Evolutionary conservation across 23 tunicate species (phyloP).

Genomic region (Styela clava): DNA sequence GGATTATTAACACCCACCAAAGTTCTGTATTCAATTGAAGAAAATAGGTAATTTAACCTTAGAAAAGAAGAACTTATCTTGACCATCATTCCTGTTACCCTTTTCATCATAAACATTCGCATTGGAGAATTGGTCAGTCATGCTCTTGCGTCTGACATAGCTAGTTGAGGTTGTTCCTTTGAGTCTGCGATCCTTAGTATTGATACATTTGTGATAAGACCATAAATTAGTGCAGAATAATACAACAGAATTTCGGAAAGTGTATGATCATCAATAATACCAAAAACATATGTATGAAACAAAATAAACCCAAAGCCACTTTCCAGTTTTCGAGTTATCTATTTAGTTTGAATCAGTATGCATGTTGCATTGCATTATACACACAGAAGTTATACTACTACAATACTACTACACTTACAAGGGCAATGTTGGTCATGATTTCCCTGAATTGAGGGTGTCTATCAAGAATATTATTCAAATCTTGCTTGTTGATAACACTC

Average conservation of each 20-base stretch:
- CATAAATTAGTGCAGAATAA: too few relatives aligned
- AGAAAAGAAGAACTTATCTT: constrained; percentile 33
- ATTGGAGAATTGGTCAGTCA: not conserved
- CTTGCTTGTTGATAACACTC: constrained; percentile 51
- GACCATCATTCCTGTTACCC: constrained; percentile 34
- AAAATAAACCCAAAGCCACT: too few relatives aligned
- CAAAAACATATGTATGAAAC: too few relatives aligned
- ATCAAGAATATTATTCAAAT: constrained; percentile 57
- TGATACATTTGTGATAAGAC: not conserved
- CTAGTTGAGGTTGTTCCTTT: constrained; percentile 37
- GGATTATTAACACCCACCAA: too few relatives aligned
- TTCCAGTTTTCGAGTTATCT: too few relatives aligned
- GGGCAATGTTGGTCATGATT: constrained; percentile 58
- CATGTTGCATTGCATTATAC: too few relatives aligned
- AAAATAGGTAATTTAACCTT: constrained; percentile 32
- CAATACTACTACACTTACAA: too few relatives aligned
- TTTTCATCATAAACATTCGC: not conserved
- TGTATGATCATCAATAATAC: too few relatives aligned
- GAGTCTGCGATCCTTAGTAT: constrained; percentile 47
- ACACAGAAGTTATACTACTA: too few relatives aligned
- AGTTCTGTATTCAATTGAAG: too few relatives aligned
- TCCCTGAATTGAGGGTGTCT: constrained; percentile 75
- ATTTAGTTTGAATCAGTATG: too few relatives aligned
- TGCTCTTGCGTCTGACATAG: constrained; percentile 29
- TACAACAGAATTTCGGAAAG: too few relatives aligned